Conservation (phyloP, 2,113 vertebrate species). For the Tyto alba region DNA sequence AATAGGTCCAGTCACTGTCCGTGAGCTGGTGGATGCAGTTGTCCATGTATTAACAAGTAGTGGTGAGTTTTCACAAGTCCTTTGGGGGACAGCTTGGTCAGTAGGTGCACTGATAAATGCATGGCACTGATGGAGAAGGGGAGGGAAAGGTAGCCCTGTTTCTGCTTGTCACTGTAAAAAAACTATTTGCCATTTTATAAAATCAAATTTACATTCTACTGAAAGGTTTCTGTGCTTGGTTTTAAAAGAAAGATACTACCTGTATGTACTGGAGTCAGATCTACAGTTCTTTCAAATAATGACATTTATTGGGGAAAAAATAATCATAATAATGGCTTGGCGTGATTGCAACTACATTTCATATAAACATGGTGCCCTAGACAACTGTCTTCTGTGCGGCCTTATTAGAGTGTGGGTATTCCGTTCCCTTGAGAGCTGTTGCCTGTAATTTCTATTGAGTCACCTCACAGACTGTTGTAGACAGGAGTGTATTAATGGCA, state of each 20-base stretch:
- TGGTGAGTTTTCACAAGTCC: neutral
- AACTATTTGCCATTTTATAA: neutral
- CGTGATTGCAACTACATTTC: neutral
- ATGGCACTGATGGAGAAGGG: neutral
- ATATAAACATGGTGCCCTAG: neutral
- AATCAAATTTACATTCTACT: neutral
- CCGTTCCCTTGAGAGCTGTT: neutral
- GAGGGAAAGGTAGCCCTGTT: neutral
- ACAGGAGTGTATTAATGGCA: neutral
- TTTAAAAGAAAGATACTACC: neutral
- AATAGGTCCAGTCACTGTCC: neutral
- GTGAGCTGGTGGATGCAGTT: neutral
- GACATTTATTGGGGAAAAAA: neutral
- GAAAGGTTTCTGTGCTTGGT: neutral
- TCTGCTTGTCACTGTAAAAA: neutral
- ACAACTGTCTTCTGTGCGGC: neutral
- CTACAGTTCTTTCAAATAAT: neutral
- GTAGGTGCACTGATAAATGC: neutral
- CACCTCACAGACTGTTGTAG: neutral
- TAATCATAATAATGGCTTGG: neutral
- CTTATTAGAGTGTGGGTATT: neutral
- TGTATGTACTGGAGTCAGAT: neutral
- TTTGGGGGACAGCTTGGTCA: neutral
- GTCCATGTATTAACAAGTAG: neutral
- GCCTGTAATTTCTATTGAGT: neutral